Percentiles rank a stretch among this genome's conserved stretches.
Conservation (phyloP, 2,113 vertebrate genomes). For the Petrocephalus microphthalmus region DNA sequence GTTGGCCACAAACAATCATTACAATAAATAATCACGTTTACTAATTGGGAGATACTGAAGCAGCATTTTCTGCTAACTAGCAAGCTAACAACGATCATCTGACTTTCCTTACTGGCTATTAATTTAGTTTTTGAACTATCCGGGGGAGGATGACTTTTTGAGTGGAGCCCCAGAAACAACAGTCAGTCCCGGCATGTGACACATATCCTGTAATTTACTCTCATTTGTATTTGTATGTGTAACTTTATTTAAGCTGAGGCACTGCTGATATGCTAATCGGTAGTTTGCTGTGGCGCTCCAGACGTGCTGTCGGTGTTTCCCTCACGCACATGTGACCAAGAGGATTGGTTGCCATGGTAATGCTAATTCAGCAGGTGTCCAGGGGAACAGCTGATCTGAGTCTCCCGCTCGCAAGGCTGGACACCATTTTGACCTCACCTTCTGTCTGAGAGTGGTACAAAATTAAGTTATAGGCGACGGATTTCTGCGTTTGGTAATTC, state of each 20-base stretch:
- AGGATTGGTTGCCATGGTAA: conserved; percentile 10
- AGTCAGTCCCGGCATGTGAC: not conserved
- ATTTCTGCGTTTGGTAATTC: not conserved
- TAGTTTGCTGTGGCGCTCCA: not conserved
- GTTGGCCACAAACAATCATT: not conserved
- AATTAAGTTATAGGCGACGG: not conserved
- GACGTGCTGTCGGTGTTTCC: not conserved
- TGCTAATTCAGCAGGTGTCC: conserved; percentile 5
- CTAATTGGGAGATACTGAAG: not conserved
- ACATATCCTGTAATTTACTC: not conserved
- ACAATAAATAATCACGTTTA: not conserved
- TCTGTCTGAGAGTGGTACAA: not conserved
- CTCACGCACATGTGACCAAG: not conserved
- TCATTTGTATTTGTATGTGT: not conserved
- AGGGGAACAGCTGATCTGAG: not conserved
- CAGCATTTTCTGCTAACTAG: not conserved
- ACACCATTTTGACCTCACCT: not conserved
- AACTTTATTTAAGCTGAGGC: not conserved
- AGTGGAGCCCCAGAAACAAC: not conserved
- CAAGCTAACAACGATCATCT: not conserved
- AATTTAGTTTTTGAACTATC: not conserved
- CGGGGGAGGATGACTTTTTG: not conserved
- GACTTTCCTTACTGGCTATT: not conserved
- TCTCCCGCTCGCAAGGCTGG: not conserved
- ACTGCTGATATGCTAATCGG: not conserved